Evolutionary conservation across 2,888 invertebrate genomes (phyloP), one percentile per base, ranked within the genome.

Genomic region (Ochropleura plecta): DNA sequence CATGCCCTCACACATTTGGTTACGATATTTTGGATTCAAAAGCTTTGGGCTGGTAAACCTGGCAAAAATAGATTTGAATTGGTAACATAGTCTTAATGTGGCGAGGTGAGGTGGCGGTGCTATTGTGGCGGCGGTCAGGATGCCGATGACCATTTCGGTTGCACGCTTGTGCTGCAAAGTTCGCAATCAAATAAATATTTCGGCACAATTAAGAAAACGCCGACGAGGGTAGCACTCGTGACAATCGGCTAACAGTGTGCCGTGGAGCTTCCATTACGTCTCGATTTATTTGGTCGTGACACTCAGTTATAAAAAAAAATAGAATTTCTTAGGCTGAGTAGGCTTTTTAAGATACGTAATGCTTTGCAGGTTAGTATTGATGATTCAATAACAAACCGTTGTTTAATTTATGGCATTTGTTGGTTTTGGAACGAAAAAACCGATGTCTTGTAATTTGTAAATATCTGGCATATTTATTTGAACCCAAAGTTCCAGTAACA

Each of bases 121-220:
- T 93, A 95, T 95, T 95, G 94, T 95, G 92, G 92, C 89, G 88
- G 90, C 89, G 83, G 90, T 88, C 88, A 92, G 92, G 92, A 96
- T 95, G 93, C 96, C 96, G 94, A 95, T 96, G 96, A 95, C 96
- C 96, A 96, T 96, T 96, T 95, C 95, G 93, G 96, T 95, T 94
- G 94, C 95, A 93, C 93, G 92, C 92, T 93, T 93, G 92, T 93
- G 95, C 93, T 94, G 94, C 95, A 94, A 93, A 93, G 92, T 94
- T 94, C 89, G 95, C 96, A 96, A 96, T 96, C 96, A 96, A 96
- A 96, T 96, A 96, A 96, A 96, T 96, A 96, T 96, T 96, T 96
- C 95, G 96, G 96, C 96, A 96, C 96, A 96, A 96, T 96, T 96
- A 96, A 96, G 96, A 96, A 96, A 96, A 95, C 95, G 95, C 94